Base-by-base conservation (phyloP, 2,888 invertebrate species). In the Macrosiphum euphorbiae region DNA sequence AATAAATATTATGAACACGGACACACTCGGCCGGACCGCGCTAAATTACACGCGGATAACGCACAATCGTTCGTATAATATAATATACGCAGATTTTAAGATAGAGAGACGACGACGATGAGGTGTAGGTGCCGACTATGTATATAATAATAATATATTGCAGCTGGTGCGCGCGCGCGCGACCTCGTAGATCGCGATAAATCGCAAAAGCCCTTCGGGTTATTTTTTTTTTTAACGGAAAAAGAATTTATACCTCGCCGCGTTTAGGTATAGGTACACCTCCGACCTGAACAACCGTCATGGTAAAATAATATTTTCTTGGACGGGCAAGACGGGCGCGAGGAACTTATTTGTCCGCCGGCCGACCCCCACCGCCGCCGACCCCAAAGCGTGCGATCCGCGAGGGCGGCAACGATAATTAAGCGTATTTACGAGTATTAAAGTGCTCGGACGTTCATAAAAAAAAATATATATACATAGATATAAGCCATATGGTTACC, bases 1-100 rank as follows among this genome's bases (percentile, higher is more conserved):
- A 78, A 78, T 78, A 78, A 78, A 78, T 35, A 78, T 78, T 35
- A 35, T 7, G 44, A 44, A 44, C 44, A 35, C 78, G 35, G 35
- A 78, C 47, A 78, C 47, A 47, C 35, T 35, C 78, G 8, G 26
- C 8, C 78, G 35, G 20, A 35, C 35, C 78, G 78, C 78, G 35
- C 24, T 88, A 88, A 88, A 88, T 88, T 88, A 52, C 88, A 88
- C 88, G 35, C 44, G 88, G 88, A 88, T 35, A 35, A 88, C 24
- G 85, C 44, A 85, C 44, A 85, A 44, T 85, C 85, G 41, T 26
- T 11, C 26, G 24, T 26, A 44, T 41, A 35, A 44, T 41, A 35
- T 11, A 35, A 78, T 28, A 28, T 61, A 61, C 52, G 52, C 35
- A 24, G 61, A 41, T 61, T 61, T n/a, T 85, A 26, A 11, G 41